Conservation (phyloP, 1,140 invertebrate genomes). For the Sycobia sp. region DNA sequence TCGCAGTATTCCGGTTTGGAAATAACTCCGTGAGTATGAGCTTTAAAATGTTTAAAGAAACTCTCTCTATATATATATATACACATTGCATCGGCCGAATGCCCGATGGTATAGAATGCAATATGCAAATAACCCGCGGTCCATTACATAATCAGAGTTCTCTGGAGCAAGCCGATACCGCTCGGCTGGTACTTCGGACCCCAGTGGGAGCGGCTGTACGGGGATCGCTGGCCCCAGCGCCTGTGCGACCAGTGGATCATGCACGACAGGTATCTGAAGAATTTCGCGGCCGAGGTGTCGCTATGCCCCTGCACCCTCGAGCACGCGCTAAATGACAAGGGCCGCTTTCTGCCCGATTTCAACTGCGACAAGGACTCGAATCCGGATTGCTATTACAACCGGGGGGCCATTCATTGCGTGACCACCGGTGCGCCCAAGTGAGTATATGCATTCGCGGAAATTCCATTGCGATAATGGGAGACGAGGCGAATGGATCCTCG, state of each 20-base stretch:
- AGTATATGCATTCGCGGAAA: constrained; percentile 42
- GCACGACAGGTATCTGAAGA: constrained; percentile 84
- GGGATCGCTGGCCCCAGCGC: constrained; percentile 76
- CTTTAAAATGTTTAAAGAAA: not conserved
- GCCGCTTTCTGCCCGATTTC: constrained; percentile 87
- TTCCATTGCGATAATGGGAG: too few relatives aligned
- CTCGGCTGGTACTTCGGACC: constrained; percentile 89
- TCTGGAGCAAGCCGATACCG: constrained; percentile 91
- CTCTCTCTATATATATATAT: too few relatives aligned
- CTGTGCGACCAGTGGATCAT: constrained; percentile 89
- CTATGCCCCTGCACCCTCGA: constrained; percentile 91
- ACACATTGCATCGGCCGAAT: too few relatives aligned
- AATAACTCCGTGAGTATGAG: constrained; percentile 77
- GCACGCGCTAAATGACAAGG: constrained; percentile 90
- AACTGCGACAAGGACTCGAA: constrained; percentile 91
- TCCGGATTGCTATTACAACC: constrained; percentile 86
- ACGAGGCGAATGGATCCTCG: too few relatives aligned
- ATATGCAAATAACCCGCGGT: constrained; percentile 8
- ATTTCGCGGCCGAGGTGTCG: constrained; percentile 83
- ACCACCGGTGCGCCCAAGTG: constrained; percentile 90
- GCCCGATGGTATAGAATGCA: too few relatives aligned
- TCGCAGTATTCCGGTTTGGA: constrained; percentile 70
- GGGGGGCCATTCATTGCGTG: constrained; percentile 89
- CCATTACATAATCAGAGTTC: constrained; percentile 64
- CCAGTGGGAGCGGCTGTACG: constrained; percentile 82